Evolutionary conservation across 2,888 invertebrate species (phyloP), one percentile per base, ranked within the genome.

Genomic region (Lottia gigantea): DNA sequence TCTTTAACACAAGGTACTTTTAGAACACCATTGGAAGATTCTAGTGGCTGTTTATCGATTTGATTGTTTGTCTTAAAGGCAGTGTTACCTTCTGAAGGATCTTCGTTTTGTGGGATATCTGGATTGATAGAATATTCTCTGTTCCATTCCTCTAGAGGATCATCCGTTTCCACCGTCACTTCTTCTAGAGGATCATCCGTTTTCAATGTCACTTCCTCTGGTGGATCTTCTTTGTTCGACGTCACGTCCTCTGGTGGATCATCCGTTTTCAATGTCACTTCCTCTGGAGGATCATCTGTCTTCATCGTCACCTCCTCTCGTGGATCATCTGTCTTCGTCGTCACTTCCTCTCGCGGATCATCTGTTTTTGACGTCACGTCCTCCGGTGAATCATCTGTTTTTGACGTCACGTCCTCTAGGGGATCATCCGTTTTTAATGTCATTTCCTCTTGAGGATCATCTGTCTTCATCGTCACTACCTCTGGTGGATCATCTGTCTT

Each of bases 91-190:
- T 19, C 19, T 8, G 19, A 19, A 12, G 55, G 23, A 12, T 55
- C 23, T 23, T 7, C 7, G 19, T 23, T 19, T 14, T 23, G 19
- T 23, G 19, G 19, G 14, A 55, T 19, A 55, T 55, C 55, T 1
- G 55, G 55, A 11, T 55, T 55, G 14, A 55, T 55, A 23, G 55
- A 23, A 23, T 55, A 55, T 12, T 55, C 19, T 23, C 55, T 55
- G 55, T 55, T 55, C 55, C 55, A 55, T 19, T 55, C 55, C 23
- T 55, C 55, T 19, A 23, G 55, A 12, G 55, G 55, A 55, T 55
- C 55, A 11, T 23, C 19, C 6, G 55, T 12, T 19, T 16, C 19
- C 55, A 23, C 6, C 8, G 23, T 11, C 3, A 12, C 23, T 23
- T n/a, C 4, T 11, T 55, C 55, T 23, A 23, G 55, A 15, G 55